Evolutionary conservation across 2,113 vertebrate species (phyloP), one percentile per base, ranked within the genome.

Genomic region (Ceyx melanurus): DNA sequence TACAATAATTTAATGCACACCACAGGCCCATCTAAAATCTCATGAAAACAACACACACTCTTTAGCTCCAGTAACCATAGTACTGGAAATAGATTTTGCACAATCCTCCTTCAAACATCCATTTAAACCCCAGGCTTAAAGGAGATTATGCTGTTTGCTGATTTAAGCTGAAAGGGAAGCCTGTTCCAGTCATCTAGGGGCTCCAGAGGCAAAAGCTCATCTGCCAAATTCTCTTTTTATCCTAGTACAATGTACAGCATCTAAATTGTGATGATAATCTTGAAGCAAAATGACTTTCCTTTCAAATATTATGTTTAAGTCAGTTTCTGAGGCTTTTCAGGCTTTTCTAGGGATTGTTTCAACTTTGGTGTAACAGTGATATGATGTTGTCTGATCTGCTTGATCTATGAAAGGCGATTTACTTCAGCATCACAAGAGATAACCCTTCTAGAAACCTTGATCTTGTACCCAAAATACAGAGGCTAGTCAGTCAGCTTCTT

Each of bases 71-170:
- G 75, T 93, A 96, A 96, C 92, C 86, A 76, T 87, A 96, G 95
- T 96, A 96, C 93, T 93, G 72, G 88, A 95, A 97, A 96, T 62
- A 96, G 94, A 94, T 96, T 97, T 95, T 95, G 80, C 84, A 83
- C 94, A 95, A 96, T 96, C 93, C 96, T 94, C 82, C 94, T 94
- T 96, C 94, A 96, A 96, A 96, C 86, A 97, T 93, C 86, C 94
- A 80, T 94, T 96, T 96, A 96, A 97, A 96, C 74, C 91, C 72
- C 71, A 86, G 93, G 89, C 88, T 96, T 96, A 97, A 95, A 94
- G 95, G 75, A 96, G 96, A 96, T 97, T 96, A 96, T 90, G 88
- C 94, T 96, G 94, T 96, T 97, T 96, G 96, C 92, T 96, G 94
- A 97, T 96, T 94, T 95, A 96, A 97, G 82, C 92, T 95, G 95